A percentile compares a stretch with the other conserved stretches of the same genome.
Evolutionary conservation across 2,797 vertebrate species (phyloP).

Genomic region (Sus cebifrons): DNA sequence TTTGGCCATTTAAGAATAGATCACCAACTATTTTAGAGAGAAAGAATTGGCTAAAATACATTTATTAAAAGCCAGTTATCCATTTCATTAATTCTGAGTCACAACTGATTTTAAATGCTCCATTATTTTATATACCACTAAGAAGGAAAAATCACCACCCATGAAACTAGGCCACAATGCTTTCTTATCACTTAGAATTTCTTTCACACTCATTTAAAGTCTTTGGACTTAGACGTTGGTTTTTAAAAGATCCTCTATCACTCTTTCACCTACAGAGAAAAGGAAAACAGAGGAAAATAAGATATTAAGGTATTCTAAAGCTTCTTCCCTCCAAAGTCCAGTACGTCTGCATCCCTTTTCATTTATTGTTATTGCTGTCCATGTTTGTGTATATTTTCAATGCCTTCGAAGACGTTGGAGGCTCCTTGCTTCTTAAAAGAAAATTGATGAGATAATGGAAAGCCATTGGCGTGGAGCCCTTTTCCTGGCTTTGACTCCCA

Average conservation of each 20-base stretch:
- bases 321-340: not conserved
- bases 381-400: not conserved
- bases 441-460: not conserved
- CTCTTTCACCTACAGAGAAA: not conserved
- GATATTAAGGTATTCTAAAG: not conserved
- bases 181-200: constrained; percentile 36
- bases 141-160: constrained; percentile 44
- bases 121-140: constrained; percentile 28
- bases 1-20: constrained; percentile 55
- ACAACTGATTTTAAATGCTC: constrained; percentile 60
- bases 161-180: constrained; percentile 7
- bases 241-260: not conserved
- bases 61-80: constrained; percentile 68
- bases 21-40: constrained; percentile 39
- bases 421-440: not conserved
- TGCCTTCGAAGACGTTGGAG: not conserved
- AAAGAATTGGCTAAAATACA: constrained; percentile 40
- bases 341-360: not conserved
- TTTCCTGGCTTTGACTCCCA: not conserved
- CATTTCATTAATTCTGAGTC: constrained; percentile 69
- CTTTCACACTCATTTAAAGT: constrained; percentile 60
- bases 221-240: constrained; percentile 42
- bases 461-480: not conserved
- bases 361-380: not conserved
- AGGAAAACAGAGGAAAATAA: not conserved